phyloP scores from a whole-genome alignment of 2,797 vertebrate genomes.

The Corythornis leucogaster region DNA sequence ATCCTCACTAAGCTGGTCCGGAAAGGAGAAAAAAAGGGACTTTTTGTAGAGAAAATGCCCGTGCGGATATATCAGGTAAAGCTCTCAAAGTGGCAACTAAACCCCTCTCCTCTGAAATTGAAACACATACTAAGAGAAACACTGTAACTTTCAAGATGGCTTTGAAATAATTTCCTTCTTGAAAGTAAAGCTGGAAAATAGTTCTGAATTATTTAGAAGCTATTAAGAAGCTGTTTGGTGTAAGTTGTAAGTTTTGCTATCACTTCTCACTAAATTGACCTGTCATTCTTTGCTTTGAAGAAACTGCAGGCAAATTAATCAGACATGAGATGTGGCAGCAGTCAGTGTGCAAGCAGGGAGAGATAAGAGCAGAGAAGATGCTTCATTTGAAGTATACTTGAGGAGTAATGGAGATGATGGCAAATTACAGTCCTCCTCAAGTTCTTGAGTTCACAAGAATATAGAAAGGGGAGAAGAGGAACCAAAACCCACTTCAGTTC shows the following conservation, averaged over 20 bases:
- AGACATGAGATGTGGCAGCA: not conserved
- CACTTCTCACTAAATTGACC: not conserved
- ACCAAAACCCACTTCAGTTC: not conserved
- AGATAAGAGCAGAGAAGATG: not conserved
- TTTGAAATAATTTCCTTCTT: not conserved
- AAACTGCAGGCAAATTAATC: not conserved
- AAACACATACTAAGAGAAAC: not conserved
- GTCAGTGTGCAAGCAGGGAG: not conserved
- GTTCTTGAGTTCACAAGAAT: not conserved
- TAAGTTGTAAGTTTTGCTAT: not conserved
- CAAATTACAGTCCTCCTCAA: not conserved
- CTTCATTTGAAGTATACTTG: not conserved
- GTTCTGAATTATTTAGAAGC: not conserved
- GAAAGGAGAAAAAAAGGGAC: slow-evolving; percentile 97
- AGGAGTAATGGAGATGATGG: not conserved
- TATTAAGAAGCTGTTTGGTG: not conserved
- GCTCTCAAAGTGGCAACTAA: not conserved
- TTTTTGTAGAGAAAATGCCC: slow-evolving; percentile 99
- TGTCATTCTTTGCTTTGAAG: not conserved
- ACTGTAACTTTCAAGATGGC: not conserved
- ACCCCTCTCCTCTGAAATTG: not conserved
- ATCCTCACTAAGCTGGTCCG: slow-evolving; percentile 94
- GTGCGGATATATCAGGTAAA: slow-evolving; percentile 95
- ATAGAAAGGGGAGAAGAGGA: not conserved
- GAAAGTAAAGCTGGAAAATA: not conserved